A percentile compares a stretch with the other conserved stretches of the same genome.
phyloP scores from a whole-genome alignment of 2,888 invertebrate species.

The Macaria liturata region DNA sequence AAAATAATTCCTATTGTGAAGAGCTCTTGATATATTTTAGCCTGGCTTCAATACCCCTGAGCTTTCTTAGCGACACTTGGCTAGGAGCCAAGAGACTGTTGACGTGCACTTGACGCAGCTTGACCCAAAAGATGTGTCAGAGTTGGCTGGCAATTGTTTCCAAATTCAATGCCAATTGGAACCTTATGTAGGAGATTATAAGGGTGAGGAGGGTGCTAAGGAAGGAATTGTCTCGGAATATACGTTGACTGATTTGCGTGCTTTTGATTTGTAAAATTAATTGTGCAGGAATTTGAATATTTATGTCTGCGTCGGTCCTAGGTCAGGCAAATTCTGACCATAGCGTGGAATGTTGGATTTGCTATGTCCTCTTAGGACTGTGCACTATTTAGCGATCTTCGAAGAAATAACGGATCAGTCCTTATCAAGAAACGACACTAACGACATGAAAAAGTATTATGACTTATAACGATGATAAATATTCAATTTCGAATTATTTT shows the following conservation, averaged over 20 bases:
- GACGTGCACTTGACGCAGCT: conserved; percentile 70
- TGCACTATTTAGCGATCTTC: too few relatives aligned
- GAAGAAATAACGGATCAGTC: too few relatives aligned
- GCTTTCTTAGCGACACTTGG: conserved; percentile 62
- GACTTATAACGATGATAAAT: too few relatives aligned
- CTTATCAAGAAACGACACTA: too few relatives aligned
- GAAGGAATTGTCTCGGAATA: conserved; percentile 4
- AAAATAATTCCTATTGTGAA: conserved; percentile 21
- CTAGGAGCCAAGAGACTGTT: conserved; percentile 63
- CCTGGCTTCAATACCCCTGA: conserved; percentile 56
- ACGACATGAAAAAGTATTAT: too few relatives aligned
- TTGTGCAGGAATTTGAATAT: too few relatives aligned
- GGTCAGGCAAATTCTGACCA: too few relatives aligned
- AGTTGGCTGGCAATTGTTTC: conserved; percentile 36
- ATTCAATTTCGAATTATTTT: too few relatives aligned
- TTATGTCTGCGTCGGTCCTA: too few relatives aligned
- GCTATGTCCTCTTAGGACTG: too few relatives aligned
- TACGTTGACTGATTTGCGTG: conserved; percentile 1
- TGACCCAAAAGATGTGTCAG: conserved; percentile 69
- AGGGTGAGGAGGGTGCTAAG: neutral
- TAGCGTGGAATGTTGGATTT: too few relatives aligned
- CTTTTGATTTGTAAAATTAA: conserved; percentile 2
- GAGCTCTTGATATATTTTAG: conserved; percentile 39
- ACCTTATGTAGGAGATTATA: conserved; percentile 4
- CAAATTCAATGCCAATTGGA: conserved; percentile 4